These are phyloP conservation scores for Catocala fraxini DNA, from an alignment of 2,888 invertebrate species.

Conservation along the genomic window DNA sequence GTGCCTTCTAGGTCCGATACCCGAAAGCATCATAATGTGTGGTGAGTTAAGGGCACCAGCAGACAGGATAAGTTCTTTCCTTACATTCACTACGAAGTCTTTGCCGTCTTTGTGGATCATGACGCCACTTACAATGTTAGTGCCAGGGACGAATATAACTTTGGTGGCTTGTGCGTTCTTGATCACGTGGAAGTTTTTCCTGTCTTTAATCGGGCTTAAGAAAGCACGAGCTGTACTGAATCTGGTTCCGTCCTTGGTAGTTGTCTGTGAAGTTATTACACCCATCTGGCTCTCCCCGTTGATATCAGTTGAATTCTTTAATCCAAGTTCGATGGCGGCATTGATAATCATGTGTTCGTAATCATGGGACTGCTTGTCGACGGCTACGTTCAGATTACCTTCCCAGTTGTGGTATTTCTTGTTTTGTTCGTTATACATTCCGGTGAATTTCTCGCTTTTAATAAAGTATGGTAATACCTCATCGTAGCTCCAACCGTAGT, in stretches of 20 bases:
- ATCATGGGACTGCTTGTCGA: slow-evolving; percentile 83
- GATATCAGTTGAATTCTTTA: slow-evolving; percentile 87
- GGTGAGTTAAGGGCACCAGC: slow-evolving; percentile 94
- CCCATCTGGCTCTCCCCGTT: slow-evolving; percentile 90
- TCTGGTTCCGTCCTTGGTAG: slow-evolving; percentile 90
- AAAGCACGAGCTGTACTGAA: slow-evolving; percentile 92
- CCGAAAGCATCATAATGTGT: slow-evolving; percentile 94
- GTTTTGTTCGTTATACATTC: slow-evolving; percentile 78
- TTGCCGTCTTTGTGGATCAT: slow-evolving; percentile 85
- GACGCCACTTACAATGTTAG: slow-evolving; percentile 88
- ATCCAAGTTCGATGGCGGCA: slow-evolving; percentile 89
- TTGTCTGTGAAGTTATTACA: slow-evolving; percentile 90
- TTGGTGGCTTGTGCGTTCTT: slow-evolving; percentile 88
- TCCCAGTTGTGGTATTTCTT: slow-evolving; percentile 79
- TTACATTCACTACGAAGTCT: slow-evolving; percentile 77
- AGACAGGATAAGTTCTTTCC: slow-evolving; percentile 91
- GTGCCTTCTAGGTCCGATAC: slow-evolving; percentile 90
- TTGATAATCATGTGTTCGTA: slow-evolving; percentile 87
- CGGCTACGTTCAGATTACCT: slow-evolving; percentile 88
- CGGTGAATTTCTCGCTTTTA: slow-evolving; percentile 79
- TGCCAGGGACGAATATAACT: slow-evolving; percentile 84
- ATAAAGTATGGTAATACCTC: slow-evolving; percentile 90
- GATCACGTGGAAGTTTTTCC: slow-evolving; percentile 89
- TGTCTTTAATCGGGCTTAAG: slow-evolving; percentile 86
- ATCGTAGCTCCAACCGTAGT: slow-evolving; percentile 90